These are phyloP conservation scores for Drosophila stalkeri DNA, from an alignment of 2,888 invertebrate genomes.

Conservation along the genomic window DNA sequence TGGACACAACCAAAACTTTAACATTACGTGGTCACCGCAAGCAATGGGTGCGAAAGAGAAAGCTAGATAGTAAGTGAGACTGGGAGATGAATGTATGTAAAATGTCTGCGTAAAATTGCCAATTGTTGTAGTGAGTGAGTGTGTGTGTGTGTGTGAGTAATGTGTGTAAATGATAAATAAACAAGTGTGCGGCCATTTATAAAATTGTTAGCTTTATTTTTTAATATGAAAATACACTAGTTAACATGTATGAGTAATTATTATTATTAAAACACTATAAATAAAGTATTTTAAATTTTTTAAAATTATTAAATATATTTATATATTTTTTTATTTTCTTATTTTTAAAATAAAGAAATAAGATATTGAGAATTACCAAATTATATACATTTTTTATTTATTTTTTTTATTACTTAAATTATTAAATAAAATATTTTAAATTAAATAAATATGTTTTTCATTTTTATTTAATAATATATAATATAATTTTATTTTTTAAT, in stretches of 20 bases:
- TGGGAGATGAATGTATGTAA: conserved; percentile 43
- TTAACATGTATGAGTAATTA: background rate
- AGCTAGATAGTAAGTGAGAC: conserved; percentile 1
- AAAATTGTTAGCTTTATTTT: conserved; percentile 28
- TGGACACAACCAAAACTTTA: conserved; percentile 59
- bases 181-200: conserved; percentile 67
- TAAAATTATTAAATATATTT: too few species aligned
- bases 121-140: conserved; percentile 23
- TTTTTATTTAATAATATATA: too few species aligned
- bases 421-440: too few species aligned
- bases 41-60: background rate
- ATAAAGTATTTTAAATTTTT: background rate
- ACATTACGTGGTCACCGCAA: conserved; percentile 55
- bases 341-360: too few species aligned
- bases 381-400: too few species aligned
- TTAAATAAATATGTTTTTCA: too few species aligned
- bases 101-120: conserved; percentile 48
- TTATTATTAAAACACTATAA: background rate
- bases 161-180: conserved; percentile 72
- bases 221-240: conserved; percentile 32
- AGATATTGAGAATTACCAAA: too few species aligned
- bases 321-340: too few species aligned
- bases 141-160: conserved; percentile 21
- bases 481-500: too few species aligned
- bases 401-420: too few species aligned